Base-by-base conservation (phyloP, 2,113 vertebrate genomes). In the Sebastes schlegelii region DNA sequence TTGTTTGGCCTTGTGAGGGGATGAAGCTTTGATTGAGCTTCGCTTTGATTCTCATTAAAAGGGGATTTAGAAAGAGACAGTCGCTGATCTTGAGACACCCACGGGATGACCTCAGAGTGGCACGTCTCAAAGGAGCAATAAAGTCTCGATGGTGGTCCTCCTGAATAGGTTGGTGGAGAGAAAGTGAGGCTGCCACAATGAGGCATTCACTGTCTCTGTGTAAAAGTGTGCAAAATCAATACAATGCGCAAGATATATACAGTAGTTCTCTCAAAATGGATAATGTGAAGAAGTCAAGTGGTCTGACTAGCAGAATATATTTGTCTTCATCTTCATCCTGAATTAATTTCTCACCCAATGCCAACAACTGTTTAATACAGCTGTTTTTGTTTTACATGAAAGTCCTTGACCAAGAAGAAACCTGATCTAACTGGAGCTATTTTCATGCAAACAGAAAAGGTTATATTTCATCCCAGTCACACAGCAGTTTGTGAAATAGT, bases 11-110 rank as follows among this genome's bases (percentile, higher is more conserved):
- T 76, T 23, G 64, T 69, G 65, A 77, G n/a, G 61, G 49, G 54
- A 51, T 64, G 16, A 73, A 66, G 54, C 72, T 80, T 65, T 61
- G 21, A 72, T 26, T 76, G 57, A 60, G 55, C 43, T 55, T 62
- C 61, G 61, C 69, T 89, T 84, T 79, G 71, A 78, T 67, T 89
- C 75, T 89, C 85, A 87, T 86, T 82, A 90, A 87, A 87, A 80
- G 19, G 46, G 77, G 84, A 82, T 90, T 85, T 77, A 73, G 49
- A 55, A 70, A 79, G 84, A 87, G 74, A 85, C 87, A 74, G 82
- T 78, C 42, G n/a, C 34, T 64, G 48, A 75, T 86, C 26, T 71
- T 16, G 60, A 82, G 79, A 82, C 72, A 80, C 54, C 64, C 69
- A 74, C 40, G 67, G 58, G 62, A 74, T 67, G 87, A 84, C 65